A percentile compares a stretch with the other conserved stretches of the same genome.
phyloP scores from a whole-genome alignment of 1,140 invertebrate genomes.

The Formica exsecta region DNA sequence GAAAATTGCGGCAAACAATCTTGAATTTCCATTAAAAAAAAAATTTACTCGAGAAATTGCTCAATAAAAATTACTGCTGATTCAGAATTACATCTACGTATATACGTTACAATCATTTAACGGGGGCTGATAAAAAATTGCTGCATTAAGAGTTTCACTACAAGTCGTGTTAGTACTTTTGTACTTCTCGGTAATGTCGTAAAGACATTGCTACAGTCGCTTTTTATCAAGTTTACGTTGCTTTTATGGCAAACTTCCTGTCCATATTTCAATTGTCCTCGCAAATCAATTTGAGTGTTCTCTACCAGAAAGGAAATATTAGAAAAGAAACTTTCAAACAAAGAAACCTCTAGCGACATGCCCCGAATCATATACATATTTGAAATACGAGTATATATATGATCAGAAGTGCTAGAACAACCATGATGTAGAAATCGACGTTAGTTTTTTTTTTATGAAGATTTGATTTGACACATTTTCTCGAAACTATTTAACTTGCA shows the following conservation, averaged over 20 bases:
- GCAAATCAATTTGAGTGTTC: conserved; percentile 42
- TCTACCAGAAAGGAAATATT: background rate
- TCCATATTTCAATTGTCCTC: conserved; percentile 46
- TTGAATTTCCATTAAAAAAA: background rate
- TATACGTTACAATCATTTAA: background rate
- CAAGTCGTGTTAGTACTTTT: background rate
- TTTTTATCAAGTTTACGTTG: background rate
- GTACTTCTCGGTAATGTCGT: background rate
- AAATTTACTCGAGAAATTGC: background rate
- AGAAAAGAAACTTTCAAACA: background rate
- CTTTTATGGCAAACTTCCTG: conserved; percentile 15
- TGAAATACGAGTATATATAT: background rate
- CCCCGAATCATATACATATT: background rate
- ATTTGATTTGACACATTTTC: background rate
- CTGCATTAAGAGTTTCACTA: background rate
- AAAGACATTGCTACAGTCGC: background rate
- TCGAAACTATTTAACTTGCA: background rate
- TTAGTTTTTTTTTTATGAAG: conserved; percentile 40
- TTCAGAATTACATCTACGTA: background rate
- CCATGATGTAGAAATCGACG: conserved; percentile 18
- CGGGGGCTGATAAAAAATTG: conserved; percentile 1
- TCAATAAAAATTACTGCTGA: background rate
- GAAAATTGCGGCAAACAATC: background rate
- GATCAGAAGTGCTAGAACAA: background rate
- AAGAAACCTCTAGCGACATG: background rate